Evolutionary conservation across 2,797 vertebrate genomes (phyloP).

Genomic region (Coracias cyanogaster): DNA sequence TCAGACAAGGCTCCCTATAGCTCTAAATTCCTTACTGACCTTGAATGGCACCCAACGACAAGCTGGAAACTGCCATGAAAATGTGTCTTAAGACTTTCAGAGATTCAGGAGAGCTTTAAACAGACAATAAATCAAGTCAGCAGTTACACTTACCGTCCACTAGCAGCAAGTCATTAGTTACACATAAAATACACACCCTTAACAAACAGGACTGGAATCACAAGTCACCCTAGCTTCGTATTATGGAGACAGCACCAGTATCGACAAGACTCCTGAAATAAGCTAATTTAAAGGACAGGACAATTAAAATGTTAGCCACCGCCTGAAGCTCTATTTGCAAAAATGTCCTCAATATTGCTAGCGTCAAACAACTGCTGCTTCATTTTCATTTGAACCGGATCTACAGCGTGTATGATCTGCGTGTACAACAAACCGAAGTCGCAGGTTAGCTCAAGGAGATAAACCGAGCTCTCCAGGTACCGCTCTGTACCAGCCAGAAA

Average conservation of each 20-base stretch:
- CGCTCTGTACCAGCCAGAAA: background rate
- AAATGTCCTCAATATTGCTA: background rate
- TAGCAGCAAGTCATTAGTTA: background rate
- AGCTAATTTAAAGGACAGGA: background rate
- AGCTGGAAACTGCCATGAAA: background rate
- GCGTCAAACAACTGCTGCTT: background rate
- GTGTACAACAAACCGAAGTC: background rate
- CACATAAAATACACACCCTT: background rate
- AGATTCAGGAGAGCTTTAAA: background rate
- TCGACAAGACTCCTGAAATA: background rate
- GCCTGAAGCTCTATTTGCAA: background rate
- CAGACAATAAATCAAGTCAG: background rate
- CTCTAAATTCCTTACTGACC: background rate
- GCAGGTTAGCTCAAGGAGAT: background rate
- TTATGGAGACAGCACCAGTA: background rate
- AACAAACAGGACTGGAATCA: background rate
- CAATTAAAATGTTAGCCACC: background rate
- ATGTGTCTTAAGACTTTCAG: background rate
- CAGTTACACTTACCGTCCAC: background rate
- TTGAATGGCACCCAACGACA: background rate
- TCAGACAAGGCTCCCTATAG: background rate
- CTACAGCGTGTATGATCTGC: background rate
- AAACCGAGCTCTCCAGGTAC: background rate
- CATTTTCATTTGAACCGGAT: background rate
- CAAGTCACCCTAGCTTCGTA: background rate